Conservation (phyloP, 1,140 invertebrate species). For the Achroia grisella region DNA sequence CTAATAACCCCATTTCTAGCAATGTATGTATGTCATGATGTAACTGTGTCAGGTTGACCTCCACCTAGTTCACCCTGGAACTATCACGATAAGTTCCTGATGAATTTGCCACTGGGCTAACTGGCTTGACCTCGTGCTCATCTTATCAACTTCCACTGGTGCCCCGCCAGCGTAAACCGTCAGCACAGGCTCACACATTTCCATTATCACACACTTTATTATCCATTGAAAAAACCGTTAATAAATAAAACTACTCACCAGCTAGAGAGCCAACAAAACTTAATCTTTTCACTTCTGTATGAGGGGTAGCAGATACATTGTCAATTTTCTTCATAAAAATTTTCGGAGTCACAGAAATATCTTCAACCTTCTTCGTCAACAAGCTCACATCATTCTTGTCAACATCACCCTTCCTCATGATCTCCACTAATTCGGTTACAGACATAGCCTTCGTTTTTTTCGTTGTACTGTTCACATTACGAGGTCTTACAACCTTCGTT, state of each 20-base stretch:
- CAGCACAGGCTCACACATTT: no score
- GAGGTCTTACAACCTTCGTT: conserved; percentile 12
- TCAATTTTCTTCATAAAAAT: conserved; percentile 29
- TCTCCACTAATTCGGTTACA: conserved; percentile 46
- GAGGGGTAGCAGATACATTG: conserved; percentile 23
- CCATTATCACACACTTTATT: no score
- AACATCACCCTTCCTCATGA: conserved; percentile 13
- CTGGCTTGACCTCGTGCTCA: no score
- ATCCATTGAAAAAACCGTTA: no score
- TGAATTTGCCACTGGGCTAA: no score
- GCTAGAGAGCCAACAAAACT: conserved; percentile 57
- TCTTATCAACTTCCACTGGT: no score
- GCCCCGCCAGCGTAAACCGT: no score
- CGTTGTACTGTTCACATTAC: conserved; percentile 32
- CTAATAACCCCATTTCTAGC: no score
- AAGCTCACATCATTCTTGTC: conserved; percentile 26
- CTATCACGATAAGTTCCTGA: no score
- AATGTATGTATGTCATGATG: no score
- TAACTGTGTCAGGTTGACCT: no score
- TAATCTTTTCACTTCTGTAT: conserved; percentile 33
- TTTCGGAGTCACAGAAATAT: conserved; percentile 21
- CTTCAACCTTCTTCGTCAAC: conserved; percentile 31
- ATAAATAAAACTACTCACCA: conserved; percentile 24
- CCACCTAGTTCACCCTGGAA: no score
- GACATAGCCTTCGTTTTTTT: conserved; percentile 45